Conservation (phyloP, 2,888 invertebrate species). For the Ectemnius cavifrons region DNA sequence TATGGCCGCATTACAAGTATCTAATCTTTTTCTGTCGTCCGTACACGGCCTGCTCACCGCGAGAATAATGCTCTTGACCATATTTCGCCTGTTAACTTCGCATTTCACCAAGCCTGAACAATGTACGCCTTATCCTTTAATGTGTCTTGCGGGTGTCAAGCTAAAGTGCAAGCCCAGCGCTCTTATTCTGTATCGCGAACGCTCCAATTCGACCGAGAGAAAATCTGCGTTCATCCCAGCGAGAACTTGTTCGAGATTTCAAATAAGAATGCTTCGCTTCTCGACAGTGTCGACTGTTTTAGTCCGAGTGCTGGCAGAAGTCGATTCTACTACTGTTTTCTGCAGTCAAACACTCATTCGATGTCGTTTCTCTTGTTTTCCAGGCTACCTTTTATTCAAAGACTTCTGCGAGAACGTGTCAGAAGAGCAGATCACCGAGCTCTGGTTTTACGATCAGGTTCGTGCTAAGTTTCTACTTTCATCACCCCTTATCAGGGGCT, state of each 20-base stretch:
- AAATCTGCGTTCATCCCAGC: no score
- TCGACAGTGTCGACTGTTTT: not conserved
- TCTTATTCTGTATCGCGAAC: no score
- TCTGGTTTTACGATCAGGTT: conserved; percentile 99
- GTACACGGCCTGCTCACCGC: not conserved
- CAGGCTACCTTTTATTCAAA: conserved; percentile 99
- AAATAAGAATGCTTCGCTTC: no score
- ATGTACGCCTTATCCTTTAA: no score
- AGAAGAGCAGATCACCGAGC: conserved; percentile 97
- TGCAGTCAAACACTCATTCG: conserved; percentile 11
- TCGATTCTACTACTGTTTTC: not conserved
- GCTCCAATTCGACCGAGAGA: no score
- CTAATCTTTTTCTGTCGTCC: conserved; percentile 5
- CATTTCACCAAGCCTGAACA: not conserved
- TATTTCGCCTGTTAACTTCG: not conserved
- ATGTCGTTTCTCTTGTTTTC: conserved; percentile 70
- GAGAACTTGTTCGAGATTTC: no score
- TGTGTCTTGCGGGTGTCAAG: no score
- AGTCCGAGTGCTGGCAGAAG: not conserved
- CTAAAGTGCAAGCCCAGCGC: no score
- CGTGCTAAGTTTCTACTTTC: conserved; percentile 67
- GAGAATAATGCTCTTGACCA: not conserved
- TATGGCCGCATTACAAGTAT: conserved; percentile 4
- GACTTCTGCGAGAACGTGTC: conserved; percentile 98
- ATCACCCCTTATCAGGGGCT: not conserved